Percentiles rank a stretch among this genome's conserved stretches.
phyloP scores from a whole-genome alignment of 2,888 invertebrate species.

The Flexamia atlantica region DNA sequence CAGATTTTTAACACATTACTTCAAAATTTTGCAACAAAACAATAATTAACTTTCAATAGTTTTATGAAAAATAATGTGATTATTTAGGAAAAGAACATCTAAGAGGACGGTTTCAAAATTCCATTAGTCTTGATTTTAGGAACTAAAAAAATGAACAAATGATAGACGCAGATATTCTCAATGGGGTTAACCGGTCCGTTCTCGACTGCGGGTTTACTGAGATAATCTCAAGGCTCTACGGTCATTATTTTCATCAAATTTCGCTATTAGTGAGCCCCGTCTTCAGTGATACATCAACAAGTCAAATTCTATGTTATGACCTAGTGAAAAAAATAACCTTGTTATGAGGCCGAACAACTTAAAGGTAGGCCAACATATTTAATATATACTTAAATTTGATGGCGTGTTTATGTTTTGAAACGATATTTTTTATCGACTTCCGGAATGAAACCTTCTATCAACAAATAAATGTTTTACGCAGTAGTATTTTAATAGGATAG shows the following conservation, averaged over 20 bases:
- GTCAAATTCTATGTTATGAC: not conserved
- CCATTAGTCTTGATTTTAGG: not conserved
- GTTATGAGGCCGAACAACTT: not conserved
- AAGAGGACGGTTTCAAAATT: too few species aligned
- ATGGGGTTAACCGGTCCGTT: not conserved
- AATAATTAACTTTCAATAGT: too few species aligned
- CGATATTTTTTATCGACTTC: too few species aligned
- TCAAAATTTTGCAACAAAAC: too few species aligned
- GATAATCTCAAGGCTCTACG: not conserved
- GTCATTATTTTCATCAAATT: constrained; percentile 28
- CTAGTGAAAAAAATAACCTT: not conserved
- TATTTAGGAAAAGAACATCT: too few species aligned
- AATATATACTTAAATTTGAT: not conserved
- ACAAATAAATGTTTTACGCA: too few species aligned
- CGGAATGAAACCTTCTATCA: too few species aligned
- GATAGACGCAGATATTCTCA: constrained; percentile 5
- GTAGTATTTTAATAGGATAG: too few species aligned
- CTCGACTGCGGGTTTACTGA: not conserved
- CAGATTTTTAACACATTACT: too few species aligned
- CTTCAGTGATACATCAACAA: not conserved
- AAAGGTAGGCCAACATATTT: not conserved
- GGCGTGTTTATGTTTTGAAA: too few species aligned
- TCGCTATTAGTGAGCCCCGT: constrained; percentile 12
- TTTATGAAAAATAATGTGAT: too few species aligned
- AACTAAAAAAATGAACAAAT: not conserved